Evolutionary conservation across 1,140 invertebrate genomes (phyloP), one percentile per base, ranked within the genome.

Genomic region (Drosophila tropicalis): DNA sequence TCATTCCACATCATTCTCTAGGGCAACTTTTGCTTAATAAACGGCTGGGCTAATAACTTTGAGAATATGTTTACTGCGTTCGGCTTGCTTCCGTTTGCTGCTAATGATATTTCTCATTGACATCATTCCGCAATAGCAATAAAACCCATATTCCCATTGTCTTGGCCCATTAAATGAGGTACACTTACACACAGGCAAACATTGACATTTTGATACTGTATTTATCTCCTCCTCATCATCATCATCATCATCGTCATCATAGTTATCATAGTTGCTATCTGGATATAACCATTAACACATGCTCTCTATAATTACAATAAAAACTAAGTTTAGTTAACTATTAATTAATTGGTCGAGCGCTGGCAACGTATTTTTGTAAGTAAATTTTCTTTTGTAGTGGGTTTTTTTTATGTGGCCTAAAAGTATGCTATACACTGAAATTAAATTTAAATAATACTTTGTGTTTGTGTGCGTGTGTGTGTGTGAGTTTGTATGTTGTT

Each of bases 261-360:
- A 56, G 67, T 69, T 41, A 70, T 63, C n/a, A 58, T 67, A 13
- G 51, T 77, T 54, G 57, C 70, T 22, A 63, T 56, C 57, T 60
- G 64, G 40, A 41, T 71, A 71, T 87, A 89, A 87, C 85, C 67
- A 81, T 89, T 90, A 90, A 89, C 80, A 90, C 81, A 89, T 80
- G 81, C 85, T 80, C 83, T 79, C 72, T 25, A 79, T 78, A 84
- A 78, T 87, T 89, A 87, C 80, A 78, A 76, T 75, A 85, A 62
- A 72, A 76, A 84, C 80, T 87, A 87, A 80, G 55, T 83, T 84
- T 70, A 89, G 62, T 83, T 81, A 89, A 89, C 80, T 87, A 87
- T 84, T 77, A 84, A 81, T 84, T 89, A 89, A 89, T 89, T 89
- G 84, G 84, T 89, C 84, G 84, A 89, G 77, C 84, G 77, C 84